Percentiles rank a stretch among this genome's conserved stretches.
Conservation (phyloP, 2,113 vertebrate species). For the Alosa alosa region DNA sequence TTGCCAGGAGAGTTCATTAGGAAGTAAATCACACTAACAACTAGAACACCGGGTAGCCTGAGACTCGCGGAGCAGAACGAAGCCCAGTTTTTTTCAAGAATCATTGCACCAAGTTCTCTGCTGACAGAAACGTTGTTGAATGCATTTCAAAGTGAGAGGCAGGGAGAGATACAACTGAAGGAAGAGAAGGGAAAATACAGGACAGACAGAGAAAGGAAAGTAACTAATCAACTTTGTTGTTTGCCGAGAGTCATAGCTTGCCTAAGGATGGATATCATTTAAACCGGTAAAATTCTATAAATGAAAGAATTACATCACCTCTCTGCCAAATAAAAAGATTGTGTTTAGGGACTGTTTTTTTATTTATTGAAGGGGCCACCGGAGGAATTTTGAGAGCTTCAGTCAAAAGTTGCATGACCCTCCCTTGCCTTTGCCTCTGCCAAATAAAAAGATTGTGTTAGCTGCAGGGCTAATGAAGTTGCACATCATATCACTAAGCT, state of each 20-base stretch:
- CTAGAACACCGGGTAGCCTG: conserved; percentile 4
- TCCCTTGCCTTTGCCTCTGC: background rate
- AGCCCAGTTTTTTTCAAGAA: background rate
- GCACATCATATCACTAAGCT: background rate
- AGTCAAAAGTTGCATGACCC: no score
- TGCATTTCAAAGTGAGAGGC: background rate
- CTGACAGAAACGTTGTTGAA: background rate
- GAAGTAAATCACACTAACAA: conserved; percentile 2
- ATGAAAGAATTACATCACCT: background rate
- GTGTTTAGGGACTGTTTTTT: background rate
- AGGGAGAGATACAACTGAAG: background rate
- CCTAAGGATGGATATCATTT: background rate
- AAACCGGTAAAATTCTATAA: no score
- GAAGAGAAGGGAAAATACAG: background rate
- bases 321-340: background rate
- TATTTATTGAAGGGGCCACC: no score
- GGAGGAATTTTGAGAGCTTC: no score
- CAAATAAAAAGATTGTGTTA: background rate
- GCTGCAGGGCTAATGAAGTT: background rate
- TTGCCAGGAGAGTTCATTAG: conserved; percentile 20
- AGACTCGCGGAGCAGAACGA: background rate
- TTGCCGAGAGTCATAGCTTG: background rate
- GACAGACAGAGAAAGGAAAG: background rate
- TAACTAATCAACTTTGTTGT: background rate
- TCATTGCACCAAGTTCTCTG: background rate